phyloP scores from a whole-genome alignment of 2,888 invertebrate genomes.

The Meghimatium bilineatum region DNA sequence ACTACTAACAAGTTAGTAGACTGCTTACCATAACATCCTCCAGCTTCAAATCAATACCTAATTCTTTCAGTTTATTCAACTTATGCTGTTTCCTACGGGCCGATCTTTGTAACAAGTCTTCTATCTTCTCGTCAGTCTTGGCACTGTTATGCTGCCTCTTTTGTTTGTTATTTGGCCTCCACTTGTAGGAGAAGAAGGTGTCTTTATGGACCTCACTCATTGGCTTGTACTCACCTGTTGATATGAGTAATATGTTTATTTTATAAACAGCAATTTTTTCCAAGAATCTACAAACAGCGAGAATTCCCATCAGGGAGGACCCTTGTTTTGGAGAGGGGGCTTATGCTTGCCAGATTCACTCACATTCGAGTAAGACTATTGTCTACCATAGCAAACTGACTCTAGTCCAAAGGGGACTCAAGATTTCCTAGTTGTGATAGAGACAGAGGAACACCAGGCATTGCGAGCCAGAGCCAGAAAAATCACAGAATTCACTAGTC shows the following conservation, averaged over 20 bases:
- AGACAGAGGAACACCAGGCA: too few relatives aligned
- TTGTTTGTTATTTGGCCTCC: conserved; percentile 50
- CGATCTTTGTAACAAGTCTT: background rate
- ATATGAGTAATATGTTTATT: background rate
- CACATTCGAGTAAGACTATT: too few relatives aligned
- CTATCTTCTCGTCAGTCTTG: conserved; percentile 50
- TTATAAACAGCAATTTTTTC: background rate
- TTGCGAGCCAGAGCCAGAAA: too few relatives aligned
- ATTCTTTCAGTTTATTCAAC: conserved; percentile 44
- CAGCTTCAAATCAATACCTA: conserved; percentile 45
- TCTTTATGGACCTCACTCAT: conserved; percentile 62
- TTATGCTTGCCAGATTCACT: too few relatives aligned
- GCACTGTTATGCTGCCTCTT: conserved; percentile 58
- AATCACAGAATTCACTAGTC: too few relatives aligned
- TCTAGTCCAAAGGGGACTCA: too few relatives aligned
- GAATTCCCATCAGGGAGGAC: too few relatives aligned
- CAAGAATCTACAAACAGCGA: too few relatives aligned
- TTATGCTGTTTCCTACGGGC: conserved; percentile 14
- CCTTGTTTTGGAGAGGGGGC: too few relatives aligned
- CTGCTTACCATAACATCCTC: conserved; percentile 38
- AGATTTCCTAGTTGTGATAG: too few relatives aligned
- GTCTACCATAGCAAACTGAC: too few relatives aligned
- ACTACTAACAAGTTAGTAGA: too few relatives aligned
- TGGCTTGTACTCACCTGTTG: conserved; percentile 63
- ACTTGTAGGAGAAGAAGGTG: conserved; percentile 60